Evolutionary conservation across 2,888 invertebrate genomes (phyloP).

Genomic region (Acrobasis suavella): DNA sequence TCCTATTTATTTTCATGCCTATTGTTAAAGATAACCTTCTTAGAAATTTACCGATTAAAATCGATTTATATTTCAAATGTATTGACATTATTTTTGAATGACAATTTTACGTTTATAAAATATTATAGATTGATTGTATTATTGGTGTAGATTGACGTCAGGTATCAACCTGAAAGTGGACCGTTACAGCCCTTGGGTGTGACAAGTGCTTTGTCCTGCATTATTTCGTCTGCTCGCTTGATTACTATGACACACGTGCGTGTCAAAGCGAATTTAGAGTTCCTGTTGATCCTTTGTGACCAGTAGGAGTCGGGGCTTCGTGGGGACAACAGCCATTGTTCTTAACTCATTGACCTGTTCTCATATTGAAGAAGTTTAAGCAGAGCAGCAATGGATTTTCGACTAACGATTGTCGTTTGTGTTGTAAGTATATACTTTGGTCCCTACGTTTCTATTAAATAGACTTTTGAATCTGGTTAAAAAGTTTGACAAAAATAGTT

Average conservation of each 20-base stretch:
- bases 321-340: conserved; percentile 40
- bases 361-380: neutral
- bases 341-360: neutral
- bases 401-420: conserved; percentile 48
- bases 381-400: conserved; percentile 48
- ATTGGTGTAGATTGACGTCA: conserved; percentile 5
- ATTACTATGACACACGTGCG: conserved; percentile 56
- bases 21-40: too few species aligned
- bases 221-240: conserved; percentile 44
- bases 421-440: conserved; percentile 50
- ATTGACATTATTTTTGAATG: too few species aligned
- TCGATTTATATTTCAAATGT: too few species aligned
- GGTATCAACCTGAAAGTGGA: neutral
- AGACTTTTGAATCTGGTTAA: neutral
- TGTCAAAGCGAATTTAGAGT: conserved; percentile 54
- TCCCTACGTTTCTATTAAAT: neutral
- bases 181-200: conserved; percentile 44
- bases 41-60: too few species aligned
- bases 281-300: conserved; percentile 60
- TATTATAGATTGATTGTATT: neutral
- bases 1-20: too few species aligned
- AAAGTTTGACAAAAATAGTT: neutral
- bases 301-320: conserved; percentile 54
- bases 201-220: conserved; percentile 47
- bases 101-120: too few species aligned